Percentiles rank a stretch among this genome's conserved stretches.
phyloP scores from a whole-genome alignment of 2,797 vertebrate species.

The Apogon hyalosoma region DNA sequence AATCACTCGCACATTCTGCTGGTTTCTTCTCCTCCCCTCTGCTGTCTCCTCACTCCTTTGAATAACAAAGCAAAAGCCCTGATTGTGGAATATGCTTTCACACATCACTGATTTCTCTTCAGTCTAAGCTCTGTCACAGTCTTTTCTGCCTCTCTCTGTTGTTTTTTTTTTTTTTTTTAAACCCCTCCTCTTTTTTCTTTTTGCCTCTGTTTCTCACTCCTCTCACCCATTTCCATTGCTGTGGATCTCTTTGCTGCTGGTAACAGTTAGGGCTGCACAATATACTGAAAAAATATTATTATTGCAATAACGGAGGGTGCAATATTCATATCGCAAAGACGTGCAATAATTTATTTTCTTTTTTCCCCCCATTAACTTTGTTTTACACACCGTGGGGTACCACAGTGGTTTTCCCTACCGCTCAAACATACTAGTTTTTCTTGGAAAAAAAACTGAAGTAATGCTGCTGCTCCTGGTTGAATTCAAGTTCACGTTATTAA shows the following conservation, averaged over 20 bases:
- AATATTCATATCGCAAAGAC: too few species aligned
- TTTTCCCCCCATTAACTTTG: too few species aligned
- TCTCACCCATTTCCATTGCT: slow-evolving; percentile 7
- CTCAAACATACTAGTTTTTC: too few species aligned
- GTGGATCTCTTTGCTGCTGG: slow-evolving; percentile 14
- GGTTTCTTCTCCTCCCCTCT: slow-evolving; percentile 35
- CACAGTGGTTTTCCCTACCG: too few species aligned
- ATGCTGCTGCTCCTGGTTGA: too few species aligned
- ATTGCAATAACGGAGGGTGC: too few species aligned
- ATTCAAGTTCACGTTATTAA: too few species aligned
- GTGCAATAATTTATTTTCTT: too few species aligned
- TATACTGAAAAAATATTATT: too few species aligned
- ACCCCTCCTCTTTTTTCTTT: slow-evolving; percentile 1
- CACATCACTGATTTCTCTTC: slow-evolving; percentile 62
- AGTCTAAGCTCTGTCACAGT: slow-evolving; percentile 41
- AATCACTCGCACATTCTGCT: slow-evolving; percentile 45
- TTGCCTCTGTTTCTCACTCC: background rate
- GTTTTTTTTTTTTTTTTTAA: background rate
- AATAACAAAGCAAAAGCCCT: slow-evolving; percentile 58
- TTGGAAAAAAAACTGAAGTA: too few species aligned
- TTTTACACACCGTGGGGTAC: too few species aligned
- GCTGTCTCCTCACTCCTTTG: slow-evolving; percentile 38
- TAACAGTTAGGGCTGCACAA: background rate
- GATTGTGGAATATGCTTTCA: slow-evolving; percentile 70
- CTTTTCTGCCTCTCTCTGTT: slow-evolving; percentile 3